phyloP scores from a whole-genome alignment of 2,888 invertebrate genomes.

The Ommatoiulus sabulosus region DNA sequence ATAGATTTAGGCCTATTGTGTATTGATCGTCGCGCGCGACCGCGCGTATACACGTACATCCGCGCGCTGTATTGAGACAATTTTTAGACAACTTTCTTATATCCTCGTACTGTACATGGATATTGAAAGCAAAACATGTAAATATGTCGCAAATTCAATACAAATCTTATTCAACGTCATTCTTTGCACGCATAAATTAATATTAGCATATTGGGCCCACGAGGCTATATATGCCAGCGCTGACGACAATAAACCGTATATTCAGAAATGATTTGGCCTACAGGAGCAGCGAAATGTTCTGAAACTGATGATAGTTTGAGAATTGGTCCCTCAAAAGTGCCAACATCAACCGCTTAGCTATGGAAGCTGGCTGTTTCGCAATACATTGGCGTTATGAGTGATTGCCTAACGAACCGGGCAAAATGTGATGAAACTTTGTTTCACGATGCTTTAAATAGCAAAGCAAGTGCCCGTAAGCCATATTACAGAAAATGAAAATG shows the following conservation, averaged over 20 bases:
- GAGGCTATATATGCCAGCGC: background rate
- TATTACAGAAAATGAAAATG: background rate
- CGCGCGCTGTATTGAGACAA: background rate
- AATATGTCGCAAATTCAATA: background rate
- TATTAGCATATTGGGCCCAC: background rate
- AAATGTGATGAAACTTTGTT: background rate
- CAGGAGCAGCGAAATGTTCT: background rate
- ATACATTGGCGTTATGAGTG: background rate
- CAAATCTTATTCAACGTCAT: background rate
- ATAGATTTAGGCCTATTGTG: slow-evolving; percentile 18
- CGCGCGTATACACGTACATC: background rate
- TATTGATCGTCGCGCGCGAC: background rate
- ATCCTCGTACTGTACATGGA: background rate
- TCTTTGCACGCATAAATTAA: background rate
- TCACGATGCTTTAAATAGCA: background rate
- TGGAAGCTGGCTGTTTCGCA: background rate
- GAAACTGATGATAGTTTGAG: background rate
- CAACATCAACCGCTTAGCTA: background rate
- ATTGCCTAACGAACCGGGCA: background rate
- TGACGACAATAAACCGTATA: background rate
- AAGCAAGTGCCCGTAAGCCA: background rate
- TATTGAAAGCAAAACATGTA: too few species aligned
- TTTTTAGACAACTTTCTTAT: background rate
- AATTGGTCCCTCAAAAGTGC: background rate
- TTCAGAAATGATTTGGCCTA: background rate